Conservation (phyloP, 2,113 vertebrate genomes). For the Catharus bicknelli region DNA sequence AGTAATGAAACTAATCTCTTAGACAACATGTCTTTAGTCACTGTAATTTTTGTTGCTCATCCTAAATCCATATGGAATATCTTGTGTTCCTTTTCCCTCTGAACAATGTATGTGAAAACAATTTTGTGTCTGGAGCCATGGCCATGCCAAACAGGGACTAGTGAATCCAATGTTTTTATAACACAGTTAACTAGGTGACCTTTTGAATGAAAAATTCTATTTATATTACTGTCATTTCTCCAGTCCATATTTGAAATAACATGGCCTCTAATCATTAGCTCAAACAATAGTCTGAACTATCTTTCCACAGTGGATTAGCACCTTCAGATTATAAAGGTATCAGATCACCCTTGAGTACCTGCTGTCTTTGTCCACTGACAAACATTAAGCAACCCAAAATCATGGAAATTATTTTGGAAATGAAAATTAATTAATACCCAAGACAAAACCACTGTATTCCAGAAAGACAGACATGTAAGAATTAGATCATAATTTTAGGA, state of each 20-base stretch:
- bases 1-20: neutral
- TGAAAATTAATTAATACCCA: neutral
- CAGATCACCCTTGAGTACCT: neutral
- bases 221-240: neutral
- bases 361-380: neutral
- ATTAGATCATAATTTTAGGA: neutral
- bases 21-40: neutral
- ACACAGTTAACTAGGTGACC: neutral
- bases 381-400: neutral
- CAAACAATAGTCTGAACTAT: neutral
- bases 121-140: neutral
- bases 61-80: neutral
- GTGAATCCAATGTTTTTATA: neutral
- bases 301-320: neutral
- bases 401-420: neutral
- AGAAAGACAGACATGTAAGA: neutral
- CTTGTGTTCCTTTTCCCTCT: neutral
- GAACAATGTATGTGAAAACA: neutral
- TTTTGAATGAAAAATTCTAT: neutral
- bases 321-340: neutral
- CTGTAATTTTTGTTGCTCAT: neutral
- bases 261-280: neutral
- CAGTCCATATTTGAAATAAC: neutral
- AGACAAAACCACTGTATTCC: neutral
- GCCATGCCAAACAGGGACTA: neutral